Evolutionary conservation across 2,113 vertebrate species (phyloP).

Genomic region (Atrichornis clamosus): DNA sequence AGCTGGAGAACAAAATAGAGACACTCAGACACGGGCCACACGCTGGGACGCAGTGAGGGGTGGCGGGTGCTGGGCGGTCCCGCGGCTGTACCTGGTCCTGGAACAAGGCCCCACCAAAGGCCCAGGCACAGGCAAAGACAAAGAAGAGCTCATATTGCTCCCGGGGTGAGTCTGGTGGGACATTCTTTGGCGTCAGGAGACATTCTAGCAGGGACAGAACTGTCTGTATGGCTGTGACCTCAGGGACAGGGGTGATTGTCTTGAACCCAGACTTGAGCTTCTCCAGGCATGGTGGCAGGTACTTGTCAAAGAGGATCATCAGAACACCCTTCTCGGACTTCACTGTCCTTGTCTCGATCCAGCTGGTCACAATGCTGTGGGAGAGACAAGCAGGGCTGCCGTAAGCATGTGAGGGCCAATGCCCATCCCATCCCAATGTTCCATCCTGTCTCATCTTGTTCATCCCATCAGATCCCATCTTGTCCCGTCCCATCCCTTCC

Average conservation of each 20-base stretch:
- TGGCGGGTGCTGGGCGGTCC: not conserved
- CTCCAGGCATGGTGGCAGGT: constrained; percentile 77
- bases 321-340: constrained; percentile 77
- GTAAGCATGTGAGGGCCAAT: accelerated
- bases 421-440: accelerated
- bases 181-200: constrained; percentile 66
- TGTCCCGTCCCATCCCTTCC: not conserved
- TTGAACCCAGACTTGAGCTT: constrained; percentile 73
- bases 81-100: constrained; percentile 74
- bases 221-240: constrained; percentile 70
- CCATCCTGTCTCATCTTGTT: not conserved
- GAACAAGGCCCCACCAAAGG: constrained; percentile 75
- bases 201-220: constrained; percentile 76
- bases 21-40: not conserved
- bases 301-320: constrained; percentile 80
- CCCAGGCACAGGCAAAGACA: constrained; percentile 76
- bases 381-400: not conserved
- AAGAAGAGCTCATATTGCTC: constrained; percentile 81
- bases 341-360: constrained; percentile 73
- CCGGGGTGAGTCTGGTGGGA: constrained; percentile 69
- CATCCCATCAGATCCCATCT: not conserved
- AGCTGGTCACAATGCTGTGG: constrained; percentile 77
- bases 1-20: constrained; percentile 48
- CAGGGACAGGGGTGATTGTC: constrained; percentile 71
- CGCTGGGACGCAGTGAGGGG: not conserved